A percentile compares a stretch with the other conserved stretches of the same genome.
Conservation (phyloP, 2,888 invertebrate species). For the Tuberolachnus salignus region DNA sequence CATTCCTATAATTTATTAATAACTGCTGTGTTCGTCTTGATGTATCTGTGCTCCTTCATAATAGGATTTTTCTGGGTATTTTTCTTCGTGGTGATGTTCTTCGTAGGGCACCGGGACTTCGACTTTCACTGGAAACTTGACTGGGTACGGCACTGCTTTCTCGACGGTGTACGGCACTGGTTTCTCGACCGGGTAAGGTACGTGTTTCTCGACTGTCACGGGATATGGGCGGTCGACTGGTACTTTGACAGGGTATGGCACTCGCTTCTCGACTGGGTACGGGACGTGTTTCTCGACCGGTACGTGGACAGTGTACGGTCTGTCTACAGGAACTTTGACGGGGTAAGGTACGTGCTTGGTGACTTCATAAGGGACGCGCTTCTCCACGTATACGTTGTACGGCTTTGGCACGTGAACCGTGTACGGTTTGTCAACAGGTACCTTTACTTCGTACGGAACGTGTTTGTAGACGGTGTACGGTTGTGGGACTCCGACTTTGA, state of each 20-base stretch:
- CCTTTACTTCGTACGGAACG: too few species aligned
- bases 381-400: slow-evolving; percentile 58
- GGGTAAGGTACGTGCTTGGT: slow-evolving; percentile 60
- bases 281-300: slow-evolving; percentile 65
- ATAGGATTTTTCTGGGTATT: too few species aligned
- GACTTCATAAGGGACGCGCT: slow-evolving; percentile 59
- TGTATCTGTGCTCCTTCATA: too few species aligned
- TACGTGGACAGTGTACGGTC: slow-evolving; percentile 66
- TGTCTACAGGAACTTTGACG: slow-evolving; percentile 64
- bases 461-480: slow-evolving; percentile 68
- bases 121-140: slow-evolving; percentile 69
- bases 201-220: slow-evolving; percentile 78
- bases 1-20: too few species aligned
- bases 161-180: slow-evolving; percentile 77
- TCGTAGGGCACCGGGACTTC: slow-evolving; percentile 59
- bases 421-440: slow-evolving; percentile 66
- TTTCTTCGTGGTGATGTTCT: slow-evolving; percentile 46
- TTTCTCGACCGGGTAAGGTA: slow-evolving; percentile 68
- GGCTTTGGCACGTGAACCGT: too few species aligned
- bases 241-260: slow-evolving; percentile 68
- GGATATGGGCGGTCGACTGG: slow-evolving; percentile 65
- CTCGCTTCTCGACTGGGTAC: slow-evolving; percentile 60
- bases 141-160: slow-evolving; percentile 70
- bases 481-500: slow-evolving; percentile 59
- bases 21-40: too few species aligned